Evolutionary conservation across 92 coral and sea anemone genomes (phyloP), one percentile per base, ranked within the genome.

Genomic region (Phenganax subtilis): DNA sequence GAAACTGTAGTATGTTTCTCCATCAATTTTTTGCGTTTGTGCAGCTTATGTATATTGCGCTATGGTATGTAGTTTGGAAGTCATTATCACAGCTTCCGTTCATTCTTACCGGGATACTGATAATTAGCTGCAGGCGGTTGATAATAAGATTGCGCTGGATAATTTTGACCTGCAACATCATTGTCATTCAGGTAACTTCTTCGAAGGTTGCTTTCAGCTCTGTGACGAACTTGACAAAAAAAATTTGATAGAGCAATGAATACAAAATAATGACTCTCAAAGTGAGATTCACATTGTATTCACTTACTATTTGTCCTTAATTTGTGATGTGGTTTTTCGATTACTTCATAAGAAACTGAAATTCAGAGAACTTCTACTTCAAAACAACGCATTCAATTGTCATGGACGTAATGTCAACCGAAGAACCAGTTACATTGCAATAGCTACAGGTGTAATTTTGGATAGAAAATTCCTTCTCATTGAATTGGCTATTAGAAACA

Each of bases 301-400:
- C 30, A 51, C 74, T 64, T 79, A 79, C 73, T 29, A 79, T 30
- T 77, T 8, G 53, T 28, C 10, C 71, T 77, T 12, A 53, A 63
- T 62, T 30, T 31, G 15, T 47, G 51, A 8, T 53, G 59, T 29
- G 83, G 73, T 53, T 79, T 79, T 20, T 79, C 59, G 65, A 79
- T 79, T 17, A 79, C 83, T 53, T 79, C 74, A 79, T 79, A 79
- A 17, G 83, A 79, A 54, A 79, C 83, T 79, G n/a, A 25, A 57
- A 75, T 15, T 10, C 55, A 29, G 17, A 29, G 20, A 20, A 55
- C 67, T 0, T 37, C 53, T 2, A 25, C 54, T 27, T 67, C 31
- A 37, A 27, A 67, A 16, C 28, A 59, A 14, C 65, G 65, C n/a
- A 59, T 25, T 14, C 65, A 1, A 59, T 59, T 59, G 27, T 3